These are phyloP conservation scores for Drosophila baimaii DNA, from an alignment of 1,140 invertebrate species.

Conservation along the genomic window DNA sequence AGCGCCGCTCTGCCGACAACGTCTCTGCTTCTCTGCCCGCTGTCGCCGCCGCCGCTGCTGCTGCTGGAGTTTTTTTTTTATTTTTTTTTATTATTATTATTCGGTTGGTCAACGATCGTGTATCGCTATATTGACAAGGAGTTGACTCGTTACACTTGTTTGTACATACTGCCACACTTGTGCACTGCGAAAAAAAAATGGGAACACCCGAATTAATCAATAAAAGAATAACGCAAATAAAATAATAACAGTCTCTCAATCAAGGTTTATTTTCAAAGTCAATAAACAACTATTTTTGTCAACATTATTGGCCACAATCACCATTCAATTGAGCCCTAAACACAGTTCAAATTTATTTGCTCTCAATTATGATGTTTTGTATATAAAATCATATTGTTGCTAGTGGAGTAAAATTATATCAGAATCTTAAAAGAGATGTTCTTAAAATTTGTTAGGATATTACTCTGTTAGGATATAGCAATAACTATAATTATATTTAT, in stretches of 20 bases:
- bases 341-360: background rate
- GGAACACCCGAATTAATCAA: background rate
- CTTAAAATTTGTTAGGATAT: background rate
- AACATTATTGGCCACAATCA: slow-evolving; percentile 7
- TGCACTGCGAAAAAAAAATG: slow-evolving; percentile 19
- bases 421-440: background rate
- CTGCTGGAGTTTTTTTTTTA: slow-evolving; percentile 37
- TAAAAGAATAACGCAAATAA: slow-evolving; percentile 3
- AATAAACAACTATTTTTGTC: slow-evolving; percentile 20
- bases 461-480: background rate
- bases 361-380: slow-evolving; percentile 11
- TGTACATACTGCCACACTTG: slow-evolving; percentile 17
- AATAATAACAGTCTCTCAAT: slow-evolving; percentile 9
- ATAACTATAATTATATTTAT: too few species aligned
- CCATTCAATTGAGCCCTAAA: slow-evolving; percentile 6
- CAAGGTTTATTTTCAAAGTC: slow-evolving; percentile 19
- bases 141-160: slow-evolving; percentile 43
- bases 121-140: slow-evolving; percentile 48
- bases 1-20: slow-evolving; percentile 48
- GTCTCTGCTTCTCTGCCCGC: slow-evolving; percentile 23
- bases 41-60: slow-evolving; percentile 41
- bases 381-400: background rate
- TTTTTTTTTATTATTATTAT: slow-evolving; percentile 46
- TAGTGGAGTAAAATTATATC: background rate
- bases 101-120: slow-evolving; percentile 43